Conservation (phyloP, 2,888 invertebrate genomes). For the Tupiocoris notatus region DNA sequence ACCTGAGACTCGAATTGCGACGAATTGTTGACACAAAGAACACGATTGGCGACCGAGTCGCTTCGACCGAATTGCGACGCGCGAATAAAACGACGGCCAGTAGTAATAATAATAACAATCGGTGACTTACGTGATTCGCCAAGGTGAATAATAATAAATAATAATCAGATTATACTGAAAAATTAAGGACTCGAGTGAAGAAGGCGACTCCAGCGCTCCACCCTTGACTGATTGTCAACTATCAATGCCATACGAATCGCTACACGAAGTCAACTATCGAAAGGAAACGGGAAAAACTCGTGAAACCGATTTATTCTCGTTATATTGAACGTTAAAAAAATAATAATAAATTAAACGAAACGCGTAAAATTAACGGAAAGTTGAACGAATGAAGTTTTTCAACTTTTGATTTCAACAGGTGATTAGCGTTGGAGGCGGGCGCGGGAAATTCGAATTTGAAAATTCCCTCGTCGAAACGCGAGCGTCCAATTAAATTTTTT, state of each 20-base stretch:
- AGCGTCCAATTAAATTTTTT: too few species aligned
- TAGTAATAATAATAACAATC: not conserved
- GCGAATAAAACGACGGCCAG: not conserved
- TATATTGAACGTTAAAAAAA: not conserved
- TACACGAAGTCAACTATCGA: too few species aligned
- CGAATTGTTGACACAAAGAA: not conserved
- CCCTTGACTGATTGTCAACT: slow-evolving; percentile 37
- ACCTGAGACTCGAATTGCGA: not conserved
- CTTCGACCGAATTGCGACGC: not conserved
- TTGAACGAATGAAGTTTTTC: not conserved
- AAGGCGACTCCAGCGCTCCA: slow-evolving; percentile 38
- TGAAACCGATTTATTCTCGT: too few species aligned
- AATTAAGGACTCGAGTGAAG: slow-evolving; percentile 30
- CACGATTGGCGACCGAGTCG: not conserved
- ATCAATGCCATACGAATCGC: slow-evolving; percentile 15
- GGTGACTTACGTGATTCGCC: slow-evolving; percentile 46
- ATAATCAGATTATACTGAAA: slow-evolving; percentile 41
- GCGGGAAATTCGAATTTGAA: too few species aligned
- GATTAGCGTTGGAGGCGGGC: too few species aligned
- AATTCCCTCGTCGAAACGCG: too few species aligned
- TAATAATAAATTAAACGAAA: not conserved
- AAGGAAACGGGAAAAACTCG: too few species aligned
- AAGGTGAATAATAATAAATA: slow-evolving; percentile 45
- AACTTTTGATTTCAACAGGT: too few species aligned
- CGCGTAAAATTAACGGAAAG: not conserved